Base-by-base conservation (phyloP, 2,888 invertebrate genomes). In the Mayetiola destructor region DNA sequence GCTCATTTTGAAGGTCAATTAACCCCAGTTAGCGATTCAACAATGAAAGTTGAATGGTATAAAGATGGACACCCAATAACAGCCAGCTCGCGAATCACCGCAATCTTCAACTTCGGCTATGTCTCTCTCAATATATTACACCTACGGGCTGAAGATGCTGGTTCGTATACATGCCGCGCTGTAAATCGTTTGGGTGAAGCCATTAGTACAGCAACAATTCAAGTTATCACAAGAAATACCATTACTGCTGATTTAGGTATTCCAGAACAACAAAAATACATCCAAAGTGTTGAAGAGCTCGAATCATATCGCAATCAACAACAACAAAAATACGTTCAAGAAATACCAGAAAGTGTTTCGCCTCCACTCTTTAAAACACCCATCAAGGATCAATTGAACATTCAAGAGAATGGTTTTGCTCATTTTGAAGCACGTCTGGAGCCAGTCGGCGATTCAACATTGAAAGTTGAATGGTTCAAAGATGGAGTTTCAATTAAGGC, bases 21-120 rank as follows among this genome's bases (percentile, higher is more conserved):
- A 52, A 88, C 86, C 60, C 93, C 93, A 59, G 90, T 92, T 56
- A 90, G 89, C 66, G 93, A 93, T 69, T 88, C 92, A 57, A 88
- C 87, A 52, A 91, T 93, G 90, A 84, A 86, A 75, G 89, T 91
- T 68, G 91, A 93, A 75, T 93, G 92, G 92, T 90, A 88, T 76
- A 91, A 90, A 76, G 90, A 90, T 80, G 95, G 94, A 64, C 81
- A 85, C 72, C 84, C 94, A 29, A 88, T 99, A 67, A 93, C 92
- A 75, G 92, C 93, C 70, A 95, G 96, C 76, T 93, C 94, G 72
- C 84, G 95, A 76, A 94, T 93, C 76, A 90, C 90, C 72, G 91
- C 93, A 72, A 90, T 92, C 80, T 92, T 92, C 82, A 96, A 95
- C 83, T 95, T 96, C 82, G 95, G 95, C 73, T 94, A 94, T 81